phyloP scores from a whole-genome alignment of 2,888 invertebrate species.

The Stomorhina lunata region DNA sequence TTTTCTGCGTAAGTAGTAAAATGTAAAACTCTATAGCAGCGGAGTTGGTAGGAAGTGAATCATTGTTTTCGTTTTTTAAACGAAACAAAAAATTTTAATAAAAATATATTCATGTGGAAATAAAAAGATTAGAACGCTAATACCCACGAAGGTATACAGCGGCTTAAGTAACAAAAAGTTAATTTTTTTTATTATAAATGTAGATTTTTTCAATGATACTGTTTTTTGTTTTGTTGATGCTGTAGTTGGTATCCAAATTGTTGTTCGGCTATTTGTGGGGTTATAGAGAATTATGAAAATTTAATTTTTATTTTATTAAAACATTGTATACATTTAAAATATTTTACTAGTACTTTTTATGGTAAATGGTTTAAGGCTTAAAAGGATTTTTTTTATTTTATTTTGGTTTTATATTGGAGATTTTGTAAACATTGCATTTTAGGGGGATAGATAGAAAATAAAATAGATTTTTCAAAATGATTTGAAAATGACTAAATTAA shows the following conservation, averaged over 20 bases:
- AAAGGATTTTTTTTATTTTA: not conserved
- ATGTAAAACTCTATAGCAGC: not conserved
- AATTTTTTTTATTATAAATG: not conserved
- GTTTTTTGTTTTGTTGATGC: not conserved
- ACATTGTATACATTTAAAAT: conserved; percentile 12
- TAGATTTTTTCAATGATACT: conserved; percentile 18
- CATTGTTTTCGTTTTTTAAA: conserved; percentile 26
- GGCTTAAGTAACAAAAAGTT: conserved; percentile 33
- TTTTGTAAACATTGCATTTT: not conserved
- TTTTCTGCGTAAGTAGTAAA: conserved; percentile 32
- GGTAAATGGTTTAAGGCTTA: conserved; percentile 1
- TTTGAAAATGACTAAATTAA: no score
- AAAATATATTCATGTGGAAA: conserved; percentile 58
- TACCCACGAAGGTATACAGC: conserved; percentile 42
- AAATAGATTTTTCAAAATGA: no score
- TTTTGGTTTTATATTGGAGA: not conserved
- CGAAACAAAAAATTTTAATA: conserved; percentile 48
- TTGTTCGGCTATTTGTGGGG: conserved; percentile 32
- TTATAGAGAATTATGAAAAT: conserved; percentile 53
- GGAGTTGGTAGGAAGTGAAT: conserved; percentile 1
- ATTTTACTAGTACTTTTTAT: not conserved
- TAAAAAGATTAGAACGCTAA: conserved; percentile 61
- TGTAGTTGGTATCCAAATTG: conserved; percentile 19
- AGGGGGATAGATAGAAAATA: not conserved
- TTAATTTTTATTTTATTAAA: conserved; percentile 57